Base-by-base conservation (phyloP, 2,113 vertebrate species). In the Falcunculus frontatus region DNA sequence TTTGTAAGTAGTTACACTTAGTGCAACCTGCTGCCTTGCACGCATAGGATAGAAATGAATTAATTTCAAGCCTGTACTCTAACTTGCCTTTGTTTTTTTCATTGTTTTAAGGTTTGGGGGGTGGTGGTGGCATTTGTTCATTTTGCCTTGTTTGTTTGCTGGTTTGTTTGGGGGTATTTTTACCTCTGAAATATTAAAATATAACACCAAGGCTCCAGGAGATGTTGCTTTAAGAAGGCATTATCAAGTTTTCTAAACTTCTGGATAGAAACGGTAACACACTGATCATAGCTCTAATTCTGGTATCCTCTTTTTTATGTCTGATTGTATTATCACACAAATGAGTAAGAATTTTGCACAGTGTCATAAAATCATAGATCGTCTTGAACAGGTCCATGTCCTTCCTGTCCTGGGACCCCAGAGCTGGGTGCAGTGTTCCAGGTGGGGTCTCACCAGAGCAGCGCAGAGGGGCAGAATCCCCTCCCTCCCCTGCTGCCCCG, bases 301-400 rank as follows among this genome's bases (percentile, higher is more conserved):
- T 70, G 32, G 1, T 57, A 29, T 5, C 18, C 3, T 37, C 13
- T 19, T 69, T 69, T 50, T 64, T 65, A 8, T 60, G 19, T 50
- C 23, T 60, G 15, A 20, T 81, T 55, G 10, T 32, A 10, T 26
- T 63, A 39, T 46, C 21, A 20, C 8, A 60, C 4, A 47, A 52
- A 60, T 11, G 3, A 64, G 5, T 60, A 46, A 64, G 10, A n/a
- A 81, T 46, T 68, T 84, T 47, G 18, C 8, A 49, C 6, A 22
- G 6, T 3, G 2, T 55, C 35, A 32, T 41, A n/a, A 53, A 87
- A 35, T 72, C 16, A 30, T 18, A 60, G 19, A 69, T 18, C 4
- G 1, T 2, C 5, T 33, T 13, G 7, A 46, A 13, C 13, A 68
- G 4, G 1, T 33, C 15, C 4, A 1, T 13, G 15, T 8, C 22